Evolutionary conservation across 2,113 vertebrate species (phyloP).

Genomic region (Oxyura jamaicensis): DNA sequence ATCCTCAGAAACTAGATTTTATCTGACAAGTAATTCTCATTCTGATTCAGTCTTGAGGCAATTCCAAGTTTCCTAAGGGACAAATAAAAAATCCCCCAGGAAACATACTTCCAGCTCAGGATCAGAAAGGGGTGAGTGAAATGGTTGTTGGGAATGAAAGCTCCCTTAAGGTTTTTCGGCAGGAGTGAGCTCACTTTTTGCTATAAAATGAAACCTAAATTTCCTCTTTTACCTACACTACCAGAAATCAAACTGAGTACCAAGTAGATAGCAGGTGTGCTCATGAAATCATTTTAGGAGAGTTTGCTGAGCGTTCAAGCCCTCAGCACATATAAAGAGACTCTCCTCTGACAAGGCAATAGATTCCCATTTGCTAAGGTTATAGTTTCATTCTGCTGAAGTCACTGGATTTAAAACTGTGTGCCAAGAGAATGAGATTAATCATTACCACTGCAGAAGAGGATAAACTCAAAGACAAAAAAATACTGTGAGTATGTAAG

Average conservation of each 20-base stretch:
- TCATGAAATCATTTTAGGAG: neutral
- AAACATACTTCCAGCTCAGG: neutral
- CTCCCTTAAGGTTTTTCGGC: neutral
- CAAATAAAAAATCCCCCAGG: neutral
- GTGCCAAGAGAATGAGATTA: neutral
- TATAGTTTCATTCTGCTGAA: slow-evolving; percentile 7
- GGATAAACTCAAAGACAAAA: neutral
- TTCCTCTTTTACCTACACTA: neutral
- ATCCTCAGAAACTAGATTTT: slow-evolving; percentile 1
- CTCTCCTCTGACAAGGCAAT: neutral
- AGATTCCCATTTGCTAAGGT: neutral
- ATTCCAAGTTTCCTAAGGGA: neutral
- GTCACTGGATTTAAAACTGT: slow-evolving; percentile 25
- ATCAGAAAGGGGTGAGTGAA: neutral
- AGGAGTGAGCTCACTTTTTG: neutral
- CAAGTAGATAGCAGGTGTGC: neutral
- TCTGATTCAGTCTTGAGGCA: neutral
- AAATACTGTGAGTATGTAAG: neutral
- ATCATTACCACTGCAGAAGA: neutral
- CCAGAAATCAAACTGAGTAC: neutral
- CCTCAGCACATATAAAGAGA: neutral
- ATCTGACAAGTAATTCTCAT: slow-evolving; percentile 6
- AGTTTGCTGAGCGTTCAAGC: neutral
- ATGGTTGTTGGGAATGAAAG: neutral
- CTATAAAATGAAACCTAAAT: neutral